Conservation (phyloP, 2,113 vertebrate genomes). For the Epinephelus fuscoguttatus region DNA sequence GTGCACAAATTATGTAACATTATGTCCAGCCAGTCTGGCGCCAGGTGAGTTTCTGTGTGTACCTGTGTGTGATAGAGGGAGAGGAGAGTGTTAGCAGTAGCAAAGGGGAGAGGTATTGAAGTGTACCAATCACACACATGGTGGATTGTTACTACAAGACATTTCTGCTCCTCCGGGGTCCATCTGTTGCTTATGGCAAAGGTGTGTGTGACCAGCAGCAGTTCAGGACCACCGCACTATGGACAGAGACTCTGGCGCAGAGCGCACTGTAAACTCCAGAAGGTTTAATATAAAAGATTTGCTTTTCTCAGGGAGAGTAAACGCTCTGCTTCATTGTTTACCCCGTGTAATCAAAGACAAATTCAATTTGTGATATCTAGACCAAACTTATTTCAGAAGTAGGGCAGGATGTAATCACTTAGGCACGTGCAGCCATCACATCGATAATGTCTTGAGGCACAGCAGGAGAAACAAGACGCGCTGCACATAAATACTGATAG, state of each 20-base stretch:
- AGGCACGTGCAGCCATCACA: slow-evolving; percentile 21
- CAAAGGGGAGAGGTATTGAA: neutral
- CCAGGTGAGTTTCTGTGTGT: slow-evolving; percentile 3
- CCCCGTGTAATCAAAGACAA: neutral
- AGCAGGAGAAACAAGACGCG: slow-evolving; percentile 7
- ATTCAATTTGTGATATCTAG: neutral
- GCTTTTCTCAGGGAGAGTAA: neutral
- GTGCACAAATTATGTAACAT: neutral
- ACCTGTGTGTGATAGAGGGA: neutral
- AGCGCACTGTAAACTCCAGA: slow-evolving; percentile 12
- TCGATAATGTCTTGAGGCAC: slow-evolving; percentile 15
- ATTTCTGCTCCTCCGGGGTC: neutral
- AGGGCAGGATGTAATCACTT: slow-evolving; percentile 49
- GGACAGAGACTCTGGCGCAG: slow-evolving; percentile 59
- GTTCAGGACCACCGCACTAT: slow-evolving; percentile 48
- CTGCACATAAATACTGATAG: slow-evolving; percentile 19
- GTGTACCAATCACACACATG: neutral
- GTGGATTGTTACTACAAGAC: slow-evolving; percentile 1
- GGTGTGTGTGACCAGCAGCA: neutral
- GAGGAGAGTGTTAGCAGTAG: neutral
- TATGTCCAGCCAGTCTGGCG: neutral
- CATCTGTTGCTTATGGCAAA: neutral
- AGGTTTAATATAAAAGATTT: neutral
- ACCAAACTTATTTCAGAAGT: slow-evolving; percentile 59
- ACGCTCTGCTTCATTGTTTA: neutral